Conservation (phyloP, 2,888 invertebrate species). For the Plusia festucae region DNA sequence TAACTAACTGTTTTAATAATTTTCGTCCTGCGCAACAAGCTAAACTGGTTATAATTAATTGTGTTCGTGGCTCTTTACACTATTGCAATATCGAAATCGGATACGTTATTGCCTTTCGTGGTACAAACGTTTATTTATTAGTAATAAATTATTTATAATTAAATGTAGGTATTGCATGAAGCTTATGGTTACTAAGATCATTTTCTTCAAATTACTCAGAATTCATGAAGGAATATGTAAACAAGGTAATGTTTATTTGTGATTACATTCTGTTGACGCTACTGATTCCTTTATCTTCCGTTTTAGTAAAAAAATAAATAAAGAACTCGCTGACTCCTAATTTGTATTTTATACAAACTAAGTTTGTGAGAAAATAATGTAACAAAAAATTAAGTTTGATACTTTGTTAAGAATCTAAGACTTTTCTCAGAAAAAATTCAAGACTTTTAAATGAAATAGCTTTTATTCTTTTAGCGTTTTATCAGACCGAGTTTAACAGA, state of each 20-base stretch:
- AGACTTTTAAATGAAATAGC: not conserved
- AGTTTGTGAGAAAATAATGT: not conserved
- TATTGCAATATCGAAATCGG: slow-evolving; percentile 44
- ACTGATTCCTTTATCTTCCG: too few relatives aligned
- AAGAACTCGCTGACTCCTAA: not conserved
- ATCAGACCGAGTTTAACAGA: not conserved
- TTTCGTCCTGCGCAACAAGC: slow-evolving; percentile 22
- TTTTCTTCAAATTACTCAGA: too few relatives aligned
- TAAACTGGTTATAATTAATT: slow-evolving; percentile 36
- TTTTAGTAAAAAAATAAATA: too few relatives aligned
- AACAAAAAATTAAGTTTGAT: not conserved
- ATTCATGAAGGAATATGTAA: too few relatives aligned
- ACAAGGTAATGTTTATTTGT: too few relatives aligned
- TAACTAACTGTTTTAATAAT: slow-evolving; percentile 33
- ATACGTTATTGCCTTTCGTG: slow-evolving; percentile 36
- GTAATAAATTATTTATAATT: slow-evolving; percentile 7
- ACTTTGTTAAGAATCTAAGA: not conserved
- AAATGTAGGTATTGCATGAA: not conserved
- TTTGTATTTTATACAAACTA: not conserved
- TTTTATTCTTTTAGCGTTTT: not conserved
- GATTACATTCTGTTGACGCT: too few relatives aligned
- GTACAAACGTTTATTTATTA: slow-evolving; percentile 19
- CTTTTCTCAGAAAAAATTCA: not conserved
- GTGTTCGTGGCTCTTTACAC: slow-evolving; percentile 34
- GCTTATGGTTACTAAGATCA: not conserved